Conservation (phyloP, 2,113 vertebrate species). For the Petaurus breviceps region DNA sequence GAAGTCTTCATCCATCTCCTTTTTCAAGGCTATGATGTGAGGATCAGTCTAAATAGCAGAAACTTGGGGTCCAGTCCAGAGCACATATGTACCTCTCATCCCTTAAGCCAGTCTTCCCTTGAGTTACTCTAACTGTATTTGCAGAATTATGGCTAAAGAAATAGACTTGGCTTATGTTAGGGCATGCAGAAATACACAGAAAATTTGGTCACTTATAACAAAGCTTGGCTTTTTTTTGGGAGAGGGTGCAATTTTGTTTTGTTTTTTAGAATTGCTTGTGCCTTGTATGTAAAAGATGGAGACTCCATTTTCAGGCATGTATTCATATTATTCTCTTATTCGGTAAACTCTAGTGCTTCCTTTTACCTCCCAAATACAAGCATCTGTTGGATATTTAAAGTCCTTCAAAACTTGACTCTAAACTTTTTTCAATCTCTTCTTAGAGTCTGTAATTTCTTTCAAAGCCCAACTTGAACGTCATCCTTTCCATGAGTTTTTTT, state of each 20-base stretch:
- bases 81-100: neutral
- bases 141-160: neutral
- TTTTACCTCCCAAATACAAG: neutral
- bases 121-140: neutral
- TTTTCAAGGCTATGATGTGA: neutral
- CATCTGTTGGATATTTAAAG: neutral
- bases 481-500: neutral
- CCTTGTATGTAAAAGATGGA: neutral
- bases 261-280: neutral
- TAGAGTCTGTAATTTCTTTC: neutral
- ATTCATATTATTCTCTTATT: neutral
- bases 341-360: neutral
- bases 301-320: neutral
- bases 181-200: neutral
- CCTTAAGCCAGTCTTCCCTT: neutral
- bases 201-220: neutral
- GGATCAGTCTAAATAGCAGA: neutral
- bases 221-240: neutral
- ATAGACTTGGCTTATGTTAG: neutral
- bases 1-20: neutral
- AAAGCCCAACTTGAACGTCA: neutral
- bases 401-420: neutral
- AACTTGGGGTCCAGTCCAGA: neutral
- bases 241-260: neutral
- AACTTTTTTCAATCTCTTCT: neutral